These are phyloP conservation scores for Dreissena rostriformis DNA, from an alignment of 1,140 invertebrate genomes.

Conservation along the genomic window DNA sequence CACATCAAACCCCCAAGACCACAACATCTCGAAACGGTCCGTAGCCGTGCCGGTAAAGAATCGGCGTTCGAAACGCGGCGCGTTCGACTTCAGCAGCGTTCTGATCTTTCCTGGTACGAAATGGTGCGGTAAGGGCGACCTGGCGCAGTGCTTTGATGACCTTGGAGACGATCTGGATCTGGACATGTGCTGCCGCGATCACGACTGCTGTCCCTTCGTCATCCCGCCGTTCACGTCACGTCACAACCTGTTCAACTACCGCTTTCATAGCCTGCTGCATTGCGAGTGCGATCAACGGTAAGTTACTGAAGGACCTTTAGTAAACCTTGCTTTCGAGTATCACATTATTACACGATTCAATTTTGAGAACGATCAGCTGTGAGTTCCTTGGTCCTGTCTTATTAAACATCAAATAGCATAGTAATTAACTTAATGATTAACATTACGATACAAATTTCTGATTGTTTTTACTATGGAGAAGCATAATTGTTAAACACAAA, in stretches of 20 bases:
- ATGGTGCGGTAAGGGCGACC: constrained; percentile 91
- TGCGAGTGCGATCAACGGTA: constrained; percentile 94
- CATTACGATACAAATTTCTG: too few species aligned
- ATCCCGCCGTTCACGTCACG: constrained; percentile 89
- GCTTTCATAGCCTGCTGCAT: constrained; percentile 92
- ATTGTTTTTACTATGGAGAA: too few species aligned
- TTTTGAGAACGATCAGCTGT: too few species aligned
- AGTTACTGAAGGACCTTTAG: constrained; percentile 64
- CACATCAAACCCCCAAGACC: neutral
- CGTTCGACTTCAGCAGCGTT: constrained; percentile 58
- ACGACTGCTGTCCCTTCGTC: constrained; percentile 92
- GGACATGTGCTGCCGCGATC: constrained; percentile 91
- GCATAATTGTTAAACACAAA: too few species aligned
- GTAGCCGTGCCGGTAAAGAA: constrained; percentile 2
- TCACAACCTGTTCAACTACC: constrained; percentile 92
- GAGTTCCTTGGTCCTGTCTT: too few species aligned
- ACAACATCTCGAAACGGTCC: neutral
- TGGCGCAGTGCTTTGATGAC: constrained; percentile 88
- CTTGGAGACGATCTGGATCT: constrained; percentile 89
- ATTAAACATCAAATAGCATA: too few species aligned
- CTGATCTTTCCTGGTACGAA: constrained; percentile 66
- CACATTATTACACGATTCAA: too few species aligned
- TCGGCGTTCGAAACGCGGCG: constrained; percentile 12
- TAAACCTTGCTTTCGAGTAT: too few species aligned
- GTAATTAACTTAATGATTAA: too few species aligned